Evolutionary conservation across 1,140 invertebrate species (phyloP), one percentile per base, ranked within the genome.

Genomic region (Agraylea sexmaculata): DNA sequence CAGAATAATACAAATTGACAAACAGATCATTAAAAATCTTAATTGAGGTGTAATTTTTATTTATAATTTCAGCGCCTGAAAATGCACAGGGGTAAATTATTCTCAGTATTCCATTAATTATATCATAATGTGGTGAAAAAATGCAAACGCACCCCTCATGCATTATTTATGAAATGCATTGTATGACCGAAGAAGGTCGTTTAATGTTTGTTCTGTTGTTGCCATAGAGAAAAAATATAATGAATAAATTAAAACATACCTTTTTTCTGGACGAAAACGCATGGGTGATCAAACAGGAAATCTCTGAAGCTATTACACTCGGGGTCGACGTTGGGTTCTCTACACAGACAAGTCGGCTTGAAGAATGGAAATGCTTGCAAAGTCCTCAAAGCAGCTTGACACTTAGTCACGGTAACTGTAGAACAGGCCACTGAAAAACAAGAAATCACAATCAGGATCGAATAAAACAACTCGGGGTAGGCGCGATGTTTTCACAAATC

Each of bases 261-360:
- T 75, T 87, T 88, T 58, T 86, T 87, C 47, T 77, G 72, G 33
- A 86, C 85, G 60, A 84, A 83, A 49, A 85, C 78, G 66, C 87
- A 90, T 13, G 86, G 86, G 70, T 91, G 87, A 65, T 91, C 87
- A 59, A 89, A 90, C 35, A 91, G 73, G 58, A 88, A 89, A 65
- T 89, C 85, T 54, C 83, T 75, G 68, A 90, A 90, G 51, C 80
- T 83, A 69, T 88, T 91, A 62, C 87, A 91, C 53, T 88, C 83
- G 43, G 83, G 86, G 66, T 91, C 87, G 49, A 86, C 74, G 59
- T 81, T 80, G 6, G 85, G 86, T 54, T 89, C 86, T 44, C 79
- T 75, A 67, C 87, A 91, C 51, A 91, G 77, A 62, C 87, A 91
- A 47, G 86, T 89, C 50, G 87, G 87, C 55, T 81, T 80, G 71